A percentile compares a stretch with the other conserved stretches of the same genome.
phyloP scores from a whole-genome alignment of 2,797 vertebrate genomes.

The Mus minutoides region DNA sequence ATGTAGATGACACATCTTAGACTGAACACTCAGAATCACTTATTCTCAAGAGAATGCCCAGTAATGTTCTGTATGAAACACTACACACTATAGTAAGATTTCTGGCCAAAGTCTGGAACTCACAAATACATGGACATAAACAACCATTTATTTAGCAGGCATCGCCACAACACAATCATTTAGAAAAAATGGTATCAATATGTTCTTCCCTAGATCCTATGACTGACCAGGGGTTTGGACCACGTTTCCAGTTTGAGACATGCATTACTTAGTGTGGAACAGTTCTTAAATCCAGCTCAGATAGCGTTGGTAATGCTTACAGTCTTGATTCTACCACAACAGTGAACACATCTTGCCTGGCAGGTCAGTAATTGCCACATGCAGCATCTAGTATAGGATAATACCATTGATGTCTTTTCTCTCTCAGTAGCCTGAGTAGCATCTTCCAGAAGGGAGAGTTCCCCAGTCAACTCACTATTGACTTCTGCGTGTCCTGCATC shows the following conservation, averaged over 20 bases:
- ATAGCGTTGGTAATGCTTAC: background rate
- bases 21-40: background rate
- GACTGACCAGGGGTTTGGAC: background rate
- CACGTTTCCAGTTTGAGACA: background rate
- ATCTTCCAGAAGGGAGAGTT: background rate
- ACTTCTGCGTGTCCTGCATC: background rate
- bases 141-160: background rate
- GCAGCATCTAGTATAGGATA: background rate
- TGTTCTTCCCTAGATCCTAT: background rate
- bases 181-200: background rate
- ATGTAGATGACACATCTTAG: background rate
- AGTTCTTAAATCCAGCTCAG: background rate
- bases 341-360: background rate
- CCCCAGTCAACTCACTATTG: background rate
- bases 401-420: background rate
- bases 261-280: background rate
- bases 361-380: background rate
- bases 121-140: background rate
- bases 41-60: background rate
- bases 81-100: background rate
- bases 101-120: background rate
- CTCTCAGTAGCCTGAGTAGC: background rate
- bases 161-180: background rate
- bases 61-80: background rate
- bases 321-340: too few species aligned